Conservation (phyloP, 2,797 vertebrate genomes). For the Coccyzus lansbergi region DNA sequence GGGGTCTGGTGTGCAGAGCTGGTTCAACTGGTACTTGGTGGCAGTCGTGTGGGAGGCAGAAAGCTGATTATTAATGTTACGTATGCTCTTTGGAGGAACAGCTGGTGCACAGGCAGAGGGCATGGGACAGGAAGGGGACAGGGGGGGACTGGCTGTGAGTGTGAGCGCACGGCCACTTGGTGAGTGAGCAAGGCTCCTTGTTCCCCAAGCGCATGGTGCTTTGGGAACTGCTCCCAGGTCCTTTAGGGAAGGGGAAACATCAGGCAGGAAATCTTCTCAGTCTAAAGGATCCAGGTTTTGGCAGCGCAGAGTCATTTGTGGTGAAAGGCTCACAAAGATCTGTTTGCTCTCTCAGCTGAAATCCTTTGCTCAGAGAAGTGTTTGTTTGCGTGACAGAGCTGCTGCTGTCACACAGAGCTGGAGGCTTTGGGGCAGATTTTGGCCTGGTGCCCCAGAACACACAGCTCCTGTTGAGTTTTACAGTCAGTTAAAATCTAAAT, state of each 20-base stretch:
- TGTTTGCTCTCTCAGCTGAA: not conserved
- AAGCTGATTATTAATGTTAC: accelerated
- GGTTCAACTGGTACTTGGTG: not conserved
- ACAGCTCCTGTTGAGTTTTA: not conserved
- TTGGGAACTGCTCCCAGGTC: not conserved
- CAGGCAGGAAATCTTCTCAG: not conserved
- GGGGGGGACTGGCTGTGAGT: not conserved
- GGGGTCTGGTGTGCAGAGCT: not conserved
- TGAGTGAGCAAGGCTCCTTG: not conserved
- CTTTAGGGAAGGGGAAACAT: not conserved
- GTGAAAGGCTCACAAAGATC: not conserved
- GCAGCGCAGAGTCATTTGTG: not conserved
- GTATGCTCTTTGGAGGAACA: not conserved
- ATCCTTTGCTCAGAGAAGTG: not conserved
- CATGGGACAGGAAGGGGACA: not conserved
- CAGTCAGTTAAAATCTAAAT: slow-evolving; percentile 42
- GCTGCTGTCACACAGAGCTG: not conserved
- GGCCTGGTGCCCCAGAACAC: slow-evolving; percentile 19
- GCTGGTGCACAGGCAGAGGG: not conserved
- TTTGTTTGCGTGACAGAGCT: not conserved
- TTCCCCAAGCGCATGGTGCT: not conserved
- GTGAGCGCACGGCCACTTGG: accelerated
- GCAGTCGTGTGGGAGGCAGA: not conserved
- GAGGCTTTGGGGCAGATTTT: not conserved
- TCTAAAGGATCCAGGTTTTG: not conserved